Percentiles rank a stretch among this genome's conserved stretches.
These are phyloP conservation scores for Entomobrya proxima DNA, from an alignment of 2,888 invertebrate species.

Conservation along the genomic window DNA sequence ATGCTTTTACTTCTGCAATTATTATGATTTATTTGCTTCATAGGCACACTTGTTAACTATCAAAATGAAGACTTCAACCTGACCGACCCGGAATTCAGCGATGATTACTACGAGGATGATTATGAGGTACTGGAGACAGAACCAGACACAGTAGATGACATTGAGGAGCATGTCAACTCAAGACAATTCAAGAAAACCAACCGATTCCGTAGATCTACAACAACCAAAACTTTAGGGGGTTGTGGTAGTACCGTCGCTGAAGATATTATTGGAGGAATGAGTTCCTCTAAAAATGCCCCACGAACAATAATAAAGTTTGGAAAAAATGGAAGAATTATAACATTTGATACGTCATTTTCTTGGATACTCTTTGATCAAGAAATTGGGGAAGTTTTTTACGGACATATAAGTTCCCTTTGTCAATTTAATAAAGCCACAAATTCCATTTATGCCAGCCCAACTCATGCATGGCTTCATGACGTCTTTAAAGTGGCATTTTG, in stretches of 20 bases:
- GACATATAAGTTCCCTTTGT: conserved; percentile 64
- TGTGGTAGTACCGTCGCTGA: conserved; percentile 41
- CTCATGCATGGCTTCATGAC: conserved; percentile 67
- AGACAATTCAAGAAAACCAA: conserved; percentile 50
- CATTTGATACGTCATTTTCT: conserved; percentile 68
- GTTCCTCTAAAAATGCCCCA: not conserved
- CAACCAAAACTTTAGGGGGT: conserved; percentile 39
- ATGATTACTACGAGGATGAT: conserved; percentile 60
- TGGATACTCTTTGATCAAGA: conserved; percentile 54
- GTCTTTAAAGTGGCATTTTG: conserved; percentile 71
- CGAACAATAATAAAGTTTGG: conserved; percentile 1
- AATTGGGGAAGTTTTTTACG: conserved; percentile 66
- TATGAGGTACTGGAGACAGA: conserved; percentile 54
- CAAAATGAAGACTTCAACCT: conserved; percentile 50
- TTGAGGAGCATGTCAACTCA: conserved; percentile 58
- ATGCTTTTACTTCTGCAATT: not conserved
- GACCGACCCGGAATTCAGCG: conserved; percentile 45
- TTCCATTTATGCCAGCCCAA: conserved; percentile 50
- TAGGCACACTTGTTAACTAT: conserved; percentile 48
- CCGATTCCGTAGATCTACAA: conserved; percentile 8
- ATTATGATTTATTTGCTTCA: not conserved
- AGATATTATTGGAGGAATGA: not conserved
- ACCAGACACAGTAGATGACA: conserved; percentile 45
- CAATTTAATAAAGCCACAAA: conserved; percentile 65
- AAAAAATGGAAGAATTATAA: not conserved